Conservation (phyloP, 2,797 vertebrate species). For the Hypotaenidia philippensis region DNA sequence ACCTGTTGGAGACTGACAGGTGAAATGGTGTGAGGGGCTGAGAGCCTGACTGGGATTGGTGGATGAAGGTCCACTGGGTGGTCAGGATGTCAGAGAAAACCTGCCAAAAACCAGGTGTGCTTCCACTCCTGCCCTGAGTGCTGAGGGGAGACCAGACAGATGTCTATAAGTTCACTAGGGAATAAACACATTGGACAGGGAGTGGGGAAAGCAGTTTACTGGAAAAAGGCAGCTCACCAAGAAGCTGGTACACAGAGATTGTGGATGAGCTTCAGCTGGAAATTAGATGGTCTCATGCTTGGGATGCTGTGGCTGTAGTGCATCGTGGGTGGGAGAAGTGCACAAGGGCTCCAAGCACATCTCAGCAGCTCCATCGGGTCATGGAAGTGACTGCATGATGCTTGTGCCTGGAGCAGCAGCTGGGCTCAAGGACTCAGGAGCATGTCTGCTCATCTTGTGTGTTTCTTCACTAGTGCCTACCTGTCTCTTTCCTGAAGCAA, state of each 20-base stretch:
- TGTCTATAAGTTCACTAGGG: not conserved
- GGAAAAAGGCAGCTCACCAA: not conserved
- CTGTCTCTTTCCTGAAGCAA: not conserved
- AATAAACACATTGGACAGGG: not conserved
- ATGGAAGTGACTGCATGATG: accelerated
- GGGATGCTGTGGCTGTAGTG: not conserved
- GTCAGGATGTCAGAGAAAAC: not conserved
- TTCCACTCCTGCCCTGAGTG: accelerated
- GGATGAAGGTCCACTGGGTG: not conserved
- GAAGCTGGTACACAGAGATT: not conserved
- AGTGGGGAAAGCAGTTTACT: not conserved
- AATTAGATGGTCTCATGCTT: not conserved
- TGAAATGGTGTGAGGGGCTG: not conserved
- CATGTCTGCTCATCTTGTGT: not conserved
- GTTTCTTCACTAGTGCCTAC: not conserved
- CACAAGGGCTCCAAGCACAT: accelerated
- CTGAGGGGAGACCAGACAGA: not conserved
- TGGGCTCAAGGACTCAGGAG: accelerated
- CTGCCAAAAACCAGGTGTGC: not conserved
- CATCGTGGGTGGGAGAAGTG: accelerated
- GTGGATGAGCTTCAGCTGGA: not conserved
- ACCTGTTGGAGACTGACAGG: not conserved
- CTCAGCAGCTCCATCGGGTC: accelerated
- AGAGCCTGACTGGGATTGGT: not conserved
- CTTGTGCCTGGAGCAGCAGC: not conserved